Base-by-base conservation (phyloP, 2,113 vertebrate genomes). In the Pelecanoides urinatrix region DNA sequence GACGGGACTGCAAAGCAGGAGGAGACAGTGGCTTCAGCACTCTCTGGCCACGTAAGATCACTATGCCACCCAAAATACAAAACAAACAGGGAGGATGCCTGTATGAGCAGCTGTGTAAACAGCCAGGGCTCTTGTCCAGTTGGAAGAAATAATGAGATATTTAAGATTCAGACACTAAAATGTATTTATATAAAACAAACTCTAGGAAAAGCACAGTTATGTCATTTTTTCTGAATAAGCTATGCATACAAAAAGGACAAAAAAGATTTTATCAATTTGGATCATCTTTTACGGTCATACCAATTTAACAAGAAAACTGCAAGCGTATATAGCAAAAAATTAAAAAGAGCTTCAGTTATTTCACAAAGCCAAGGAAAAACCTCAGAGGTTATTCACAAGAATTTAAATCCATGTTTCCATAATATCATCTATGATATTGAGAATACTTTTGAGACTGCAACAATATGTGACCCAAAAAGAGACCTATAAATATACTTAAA, bases 351-450 rank as follows among this genome's bases (percentile, higher is more conserved):
- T 86, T 59, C 40, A 50, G 40, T 42, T 49, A 55, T 80, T 83
- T 86, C 77, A 53, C 16, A 84, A 88, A 92, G 70, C 26, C 55
- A 93, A 94, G 63, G 23, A 36, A 90, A 91, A 68, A 36, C 7
- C 8, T 53, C 15, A 80, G 14, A 55, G 4, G 19, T 62, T 47
- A 82, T 79, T 86, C 34, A 68, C 2, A 4, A 80, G 38, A 65
- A 90, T 58, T 68, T 71, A 82, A 92, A 90, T 52, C 36, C 6
- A 12, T 29, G 4, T 44, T 85, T 80, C 50, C 11, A 66, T 34
- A 88, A 76, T 89, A 86, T 45, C 42, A 88, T 23, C 71, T 52
- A 21, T 56, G 21, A 66, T 53, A 72, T 1, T 70, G 59, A 83
- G 96, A 94, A 83, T 38, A 34, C 26, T 90, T 81, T 10, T 66